These are phyloP conservation scores for zebrafish (Danio rerio) DNA, from an alignment of 2,113 vertebrate species.

Conservation along the genomic window DNA sequence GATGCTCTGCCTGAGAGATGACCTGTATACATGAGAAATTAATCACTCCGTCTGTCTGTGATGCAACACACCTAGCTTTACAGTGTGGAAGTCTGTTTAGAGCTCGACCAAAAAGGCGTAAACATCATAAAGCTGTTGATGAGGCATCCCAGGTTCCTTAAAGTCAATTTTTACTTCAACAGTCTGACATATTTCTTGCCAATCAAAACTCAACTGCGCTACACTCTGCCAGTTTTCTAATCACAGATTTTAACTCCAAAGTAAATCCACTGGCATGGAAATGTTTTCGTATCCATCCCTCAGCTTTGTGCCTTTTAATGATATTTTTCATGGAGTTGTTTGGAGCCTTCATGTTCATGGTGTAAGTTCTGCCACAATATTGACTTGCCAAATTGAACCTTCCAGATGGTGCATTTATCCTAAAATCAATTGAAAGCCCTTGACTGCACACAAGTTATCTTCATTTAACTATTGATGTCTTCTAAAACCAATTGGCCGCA, in stretches of 20 bases:
- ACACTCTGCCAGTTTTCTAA: neutral
- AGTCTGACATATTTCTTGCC: neutral
- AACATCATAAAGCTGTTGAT: neutral
- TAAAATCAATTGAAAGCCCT: slow-evolving; percentile 28
- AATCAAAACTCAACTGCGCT: neutral
- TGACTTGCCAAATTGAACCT: slow-evolving; percentile 20
- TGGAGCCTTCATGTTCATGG: slow-evolving; percentile 2
- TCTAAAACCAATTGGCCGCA: neutral
- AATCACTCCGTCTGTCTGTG: slow-evolving; percentile 45
- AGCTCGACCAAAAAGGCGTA: neutral
- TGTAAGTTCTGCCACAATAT: slow-evolving; percentile 20
- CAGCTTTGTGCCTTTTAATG: slow-evolving; percentile 22
- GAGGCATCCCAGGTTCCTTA: neutral
- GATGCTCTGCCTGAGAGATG: slow-evolving; percentile 45
- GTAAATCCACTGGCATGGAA: slow-evolving; percentile 5
- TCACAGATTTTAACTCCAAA: neutral
- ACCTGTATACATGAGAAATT: slow-evolving; percentile 53
- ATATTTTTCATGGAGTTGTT: neutral
- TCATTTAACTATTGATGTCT: neutral
- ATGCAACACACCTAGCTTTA: slow-evolving; percentile 15
- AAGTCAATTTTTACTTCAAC: neutral
- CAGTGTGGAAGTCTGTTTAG: neutral
- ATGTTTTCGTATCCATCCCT: neutral
- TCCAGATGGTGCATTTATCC: slow-evolving; percentile 10
- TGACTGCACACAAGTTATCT: slow-evolving; percentile 11